These are phyloP conservation scores for Epinotia ramella DNA, from an alignment of 2,888 invertebrate genomes.

Conservation along the genomic window DNA sequence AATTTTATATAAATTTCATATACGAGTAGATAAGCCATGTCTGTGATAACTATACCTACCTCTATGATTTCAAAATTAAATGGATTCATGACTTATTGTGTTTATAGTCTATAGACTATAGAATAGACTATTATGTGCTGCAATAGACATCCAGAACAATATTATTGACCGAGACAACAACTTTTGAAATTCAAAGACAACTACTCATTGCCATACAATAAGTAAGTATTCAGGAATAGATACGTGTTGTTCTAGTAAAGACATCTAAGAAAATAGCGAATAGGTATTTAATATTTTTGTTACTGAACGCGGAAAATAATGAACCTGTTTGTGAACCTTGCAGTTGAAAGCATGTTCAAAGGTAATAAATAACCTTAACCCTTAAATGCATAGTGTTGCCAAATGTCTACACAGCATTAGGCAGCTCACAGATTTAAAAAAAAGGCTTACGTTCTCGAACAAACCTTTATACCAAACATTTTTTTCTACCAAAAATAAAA, in stretches of 20 bases:
- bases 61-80: too few relatives aligned
- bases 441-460: too few relatives aligned
- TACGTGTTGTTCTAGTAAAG: background rate
- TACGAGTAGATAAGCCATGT: too few relatives aligned
- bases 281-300: too few relatives aligned
- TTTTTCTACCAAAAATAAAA: too few relatives aligned
- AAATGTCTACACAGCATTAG: too few relatives aligned
- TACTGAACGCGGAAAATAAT: background rate
- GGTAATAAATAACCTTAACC: background rate
- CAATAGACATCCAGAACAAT: background rate
- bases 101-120: background rate
- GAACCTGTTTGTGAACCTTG: background rate
- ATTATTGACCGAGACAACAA: background rate
- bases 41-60: too few relatives aligned
- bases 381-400: too few relatives aligned
- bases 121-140: background rate
- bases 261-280: background rate
- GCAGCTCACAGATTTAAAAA: too few relatives aligned
- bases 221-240: conserved; percentile 1
- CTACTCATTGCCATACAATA: background rate
- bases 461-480: too few relatives aligned
- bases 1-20: too few relatives aligned
- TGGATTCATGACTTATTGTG: background rate
- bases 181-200: background rate
- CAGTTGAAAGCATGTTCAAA: background rate